These are phyloP conservation scores for Eremophila alpestris DNA, from an alignment of 2,797 vertebrate genomes.

Conservation along the genomic window DNA sequence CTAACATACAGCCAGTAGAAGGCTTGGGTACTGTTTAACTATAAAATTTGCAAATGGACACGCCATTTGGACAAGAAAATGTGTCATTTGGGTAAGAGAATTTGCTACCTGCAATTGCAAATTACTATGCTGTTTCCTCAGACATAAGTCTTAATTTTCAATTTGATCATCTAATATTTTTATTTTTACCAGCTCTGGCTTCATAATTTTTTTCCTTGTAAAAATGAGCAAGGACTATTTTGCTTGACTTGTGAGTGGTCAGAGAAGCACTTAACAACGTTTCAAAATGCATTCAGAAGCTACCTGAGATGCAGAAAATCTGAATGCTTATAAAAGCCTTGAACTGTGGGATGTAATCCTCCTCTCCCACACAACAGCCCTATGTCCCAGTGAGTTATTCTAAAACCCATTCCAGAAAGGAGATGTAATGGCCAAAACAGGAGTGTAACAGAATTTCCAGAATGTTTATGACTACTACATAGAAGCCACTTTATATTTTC, in stretches of 20 bases:
- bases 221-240: neutral
- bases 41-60: neutral
- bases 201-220: neutral
- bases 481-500: neutral
- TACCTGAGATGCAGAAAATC: neutral
- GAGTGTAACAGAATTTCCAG: neutral
- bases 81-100: neutral
- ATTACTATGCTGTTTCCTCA: neutral
- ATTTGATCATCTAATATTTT: neutral
- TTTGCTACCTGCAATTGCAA: neutral
- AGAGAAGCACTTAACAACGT: neutral
- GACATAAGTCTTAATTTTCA: neutral
- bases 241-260: neutral
- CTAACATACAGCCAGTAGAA: neutral
- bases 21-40: neutral
- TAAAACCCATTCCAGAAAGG: neutral
- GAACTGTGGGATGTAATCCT: neutral
- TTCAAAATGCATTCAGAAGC: constrained; percentile 6
- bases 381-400: neutral
- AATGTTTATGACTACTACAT: neutral
- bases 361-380: neutral
- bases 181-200: neutral
- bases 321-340: neutral
- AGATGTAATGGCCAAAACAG: neutral
- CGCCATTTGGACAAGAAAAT: neutral